phyloP scores from a whole-genome alignment of 1,140 invertebrate species.

The Drosophila pachea region DNA sequence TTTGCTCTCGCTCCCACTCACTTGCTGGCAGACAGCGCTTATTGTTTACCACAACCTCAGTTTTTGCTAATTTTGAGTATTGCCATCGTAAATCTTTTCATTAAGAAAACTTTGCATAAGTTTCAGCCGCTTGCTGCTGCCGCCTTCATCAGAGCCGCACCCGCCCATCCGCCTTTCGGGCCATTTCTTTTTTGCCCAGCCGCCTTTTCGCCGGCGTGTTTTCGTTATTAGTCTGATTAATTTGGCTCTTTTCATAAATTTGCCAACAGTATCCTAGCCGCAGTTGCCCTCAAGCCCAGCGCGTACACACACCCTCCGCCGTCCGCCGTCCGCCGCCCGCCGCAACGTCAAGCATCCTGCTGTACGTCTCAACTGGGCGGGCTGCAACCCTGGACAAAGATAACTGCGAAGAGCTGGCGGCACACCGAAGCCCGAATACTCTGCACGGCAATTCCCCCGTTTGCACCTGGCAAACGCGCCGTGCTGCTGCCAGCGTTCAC shows the following conservation, averaged over 20 bases:
- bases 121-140: slow-evolving; percentile 44
- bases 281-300: slow-evolving; percentile 40
- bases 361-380: background rate
- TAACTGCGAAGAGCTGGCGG: slow-evolving; percentile 27
- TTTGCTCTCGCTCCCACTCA: background rate
- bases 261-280: slow-evolving; percentile 72
- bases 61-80: slow-evolving; percentile 77
- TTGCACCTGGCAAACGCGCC: no score
- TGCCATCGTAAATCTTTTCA: slow-evolving; percentile 79
- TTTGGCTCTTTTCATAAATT: slow-evolving; percentile 79
- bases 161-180: slow-evolving; percentile 10
- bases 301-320: no score
- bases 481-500: no score
- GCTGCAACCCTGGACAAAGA: slow-evolving; percentile 17
- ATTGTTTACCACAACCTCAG: slow-evolving; percentile 74
- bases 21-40: slow-evolving; percentile 20
- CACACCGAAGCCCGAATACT: slow-evolving; percentile 29
- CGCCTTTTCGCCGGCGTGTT: slow-evolving; percentile 72
- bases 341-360: no score
- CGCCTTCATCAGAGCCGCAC: slow-evolving; percentile 3
- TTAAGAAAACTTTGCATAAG: slow-evolving; percentile 79
- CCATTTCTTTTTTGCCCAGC: slow-evolving; percentile 51
- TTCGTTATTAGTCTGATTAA: slow-evolving; percentile 79
- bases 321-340: background rate
- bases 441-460: background rate